A percentile compares a stretch with the other conserved stretches of the same genome.
These are phyloP conservation scores for Auanema sp. DNA, from an alignment of 2,888 invertebrate species.

Conservation along the genomic window DNA sequence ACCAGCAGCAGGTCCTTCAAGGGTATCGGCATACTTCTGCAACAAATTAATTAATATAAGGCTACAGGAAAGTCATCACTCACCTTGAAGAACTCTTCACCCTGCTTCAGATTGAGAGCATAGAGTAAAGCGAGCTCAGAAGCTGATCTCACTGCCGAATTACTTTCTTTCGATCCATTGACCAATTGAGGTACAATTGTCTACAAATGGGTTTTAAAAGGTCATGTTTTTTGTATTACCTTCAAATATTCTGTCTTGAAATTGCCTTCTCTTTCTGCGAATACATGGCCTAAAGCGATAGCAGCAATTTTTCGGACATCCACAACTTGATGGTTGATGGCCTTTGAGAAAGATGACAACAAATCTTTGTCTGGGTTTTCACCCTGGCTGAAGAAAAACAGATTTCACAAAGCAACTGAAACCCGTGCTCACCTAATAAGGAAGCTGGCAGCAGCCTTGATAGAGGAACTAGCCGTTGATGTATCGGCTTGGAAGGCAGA, in stretches of 20 bases:
- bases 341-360: constrained; percentile 72
- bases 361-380: constrained; percentile 76
- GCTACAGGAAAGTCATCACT: constrained; percentile 1
- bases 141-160: constrained; percentile 88
- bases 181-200: constrained; percentile 85
- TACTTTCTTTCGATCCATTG: constrained; percentile 97
- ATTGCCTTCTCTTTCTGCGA: constrained; percentile 9
- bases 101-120: constrained; percentile 78
- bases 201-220: constrained; percentile 31
- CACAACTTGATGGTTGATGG: constrained; percentile 85
- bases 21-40: constrained; percentile 18
- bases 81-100: constrained; percentile 64
- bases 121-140: constrained; percentile 88
- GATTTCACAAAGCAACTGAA: background rate
- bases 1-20: constrained; percentile 31
- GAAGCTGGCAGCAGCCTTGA: constrained; percentile 30
- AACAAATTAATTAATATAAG: too few relatives aligned
- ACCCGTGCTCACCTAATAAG: constrained; percentile 18
- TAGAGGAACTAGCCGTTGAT: constrained; percentile 29
- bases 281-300: constrained; percentile 34
- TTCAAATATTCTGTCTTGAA: constrained; percentile 38
- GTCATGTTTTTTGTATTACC: constrained; percentile 11
- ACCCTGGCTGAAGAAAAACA: constrained; percentile 15
- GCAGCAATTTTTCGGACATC: constrained; percentile 65
- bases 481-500: constrained; percentile 31